Conservation (phyloP, 2,888 invertebrate species). For the Ennomos erosarius region DNA sequence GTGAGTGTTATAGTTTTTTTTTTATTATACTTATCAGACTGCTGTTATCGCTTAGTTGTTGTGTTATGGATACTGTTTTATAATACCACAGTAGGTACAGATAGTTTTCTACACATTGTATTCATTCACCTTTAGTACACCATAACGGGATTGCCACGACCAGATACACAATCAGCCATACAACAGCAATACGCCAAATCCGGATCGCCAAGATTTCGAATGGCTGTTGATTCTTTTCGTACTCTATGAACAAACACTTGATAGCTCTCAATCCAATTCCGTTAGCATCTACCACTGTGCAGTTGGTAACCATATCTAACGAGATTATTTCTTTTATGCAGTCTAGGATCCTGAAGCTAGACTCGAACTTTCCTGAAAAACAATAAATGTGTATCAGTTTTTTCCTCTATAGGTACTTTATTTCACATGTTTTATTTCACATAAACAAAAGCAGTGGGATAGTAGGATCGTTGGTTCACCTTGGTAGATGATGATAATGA, state of each 20-base stretch:
- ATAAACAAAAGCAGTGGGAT: no score
- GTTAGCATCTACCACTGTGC: conserved; percentile 56
- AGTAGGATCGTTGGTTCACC: no score
- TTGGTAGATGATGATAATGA: no score
- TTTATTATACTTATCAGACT: no score
- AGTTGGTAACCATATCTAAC: conserved; percentile 27
- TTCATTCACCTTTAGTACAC: conserved; percentile 66
- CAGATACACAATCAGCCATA: conserved; percentile 64
- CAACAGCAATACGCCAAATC: conserved; percentile 53
- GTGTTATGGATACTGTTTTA: no score
- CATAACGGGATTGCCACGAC: conserved; percentile 67
- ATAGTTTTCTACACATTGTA: no score
- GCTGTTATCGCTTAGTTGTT: no score
- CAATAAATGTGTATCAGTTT: no score
- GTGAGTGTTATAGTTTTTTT: no score
- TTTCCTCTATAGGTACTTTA: no score
- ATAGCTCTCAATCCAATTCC: conserved; percentile 64
- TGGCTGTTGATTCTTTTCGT: conserved; percentile 33
- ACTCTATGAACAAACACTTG: conserved; percentile 47
- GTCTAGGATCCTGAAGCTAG: conserved; percentile 4
- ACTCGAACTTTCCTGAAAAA: conserved; percentile 5
- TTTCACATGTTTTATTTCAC: no score
- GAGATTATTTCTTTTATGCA: conserved; percentile 4
- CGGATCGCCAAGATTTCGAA: conserved; percentile 36
- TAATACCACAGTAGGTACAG: no score